Conservation (phyloP, 2,113 vertebrate species). For the Coreoperca whiteheadi region DNA sequence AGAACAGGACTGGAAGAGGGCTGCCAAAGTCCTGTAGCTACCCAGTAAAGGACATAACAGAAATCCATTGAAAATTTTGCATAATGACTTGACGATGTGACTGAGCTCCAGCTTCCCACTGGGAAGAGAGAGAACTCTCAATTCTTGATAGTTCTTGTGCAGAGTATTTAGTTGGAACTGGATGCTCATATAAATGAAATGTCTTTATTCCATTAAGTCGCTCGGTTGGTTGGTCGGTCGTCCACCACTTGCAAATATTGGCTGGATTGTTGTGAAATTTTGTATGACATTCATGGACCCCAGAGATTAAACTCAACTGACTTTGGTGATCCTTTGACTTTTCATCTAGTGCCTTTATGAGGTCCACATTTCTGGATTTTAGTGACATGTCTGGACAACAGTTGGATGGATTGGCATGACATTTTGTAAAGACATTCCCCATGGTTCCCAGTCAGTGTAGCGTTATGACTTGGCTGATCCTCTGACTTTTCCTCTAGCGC, state of each 20-base stretch:
- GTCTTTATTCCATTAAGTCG: not conserved
- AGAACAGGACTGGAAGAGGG: slow-evolving; percentile 5
- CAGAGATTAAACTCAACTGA: not conserved
- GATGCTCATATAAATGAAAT: not conserved
- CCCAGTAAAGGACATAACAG: not conserved
- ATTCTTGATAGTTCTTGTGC: not conserved
- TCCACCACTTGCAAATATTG: not conserved
- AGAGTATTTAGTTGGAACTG: not conserved
- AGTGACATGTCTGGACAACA: not conserved
- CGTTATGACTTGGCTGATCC: not conserved
- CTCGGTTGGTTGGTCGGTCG: not conserved
- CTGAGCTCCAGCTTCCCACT: slow-evolving; percentile 1
- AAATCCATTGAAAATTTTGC: slow-evolving; percentile 8
- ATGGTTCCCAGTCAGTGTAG: not conserved
- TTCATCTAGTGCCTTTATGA: not conserved
- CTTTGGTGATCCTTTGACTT: not conserved
- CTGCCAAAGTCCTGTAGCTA: slow-evolving; percentile 32
- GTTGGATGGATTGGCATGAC: not conserved
- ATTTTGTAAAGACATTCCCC: not conserved
- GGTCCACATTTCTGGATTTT: not conserved
- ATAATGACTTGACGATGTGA: slow-evolving; percentile 5
- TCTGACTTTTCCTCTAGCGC: too few species aligned
- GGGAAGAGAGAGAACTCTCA: not conserved
- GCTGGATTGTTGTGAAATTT: not conserved
- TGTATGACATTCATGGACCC: too few species aligned